Conservation (phyloP, 1,140 invertebrate species). For the Plectrocnemia conspersa region DNA sequence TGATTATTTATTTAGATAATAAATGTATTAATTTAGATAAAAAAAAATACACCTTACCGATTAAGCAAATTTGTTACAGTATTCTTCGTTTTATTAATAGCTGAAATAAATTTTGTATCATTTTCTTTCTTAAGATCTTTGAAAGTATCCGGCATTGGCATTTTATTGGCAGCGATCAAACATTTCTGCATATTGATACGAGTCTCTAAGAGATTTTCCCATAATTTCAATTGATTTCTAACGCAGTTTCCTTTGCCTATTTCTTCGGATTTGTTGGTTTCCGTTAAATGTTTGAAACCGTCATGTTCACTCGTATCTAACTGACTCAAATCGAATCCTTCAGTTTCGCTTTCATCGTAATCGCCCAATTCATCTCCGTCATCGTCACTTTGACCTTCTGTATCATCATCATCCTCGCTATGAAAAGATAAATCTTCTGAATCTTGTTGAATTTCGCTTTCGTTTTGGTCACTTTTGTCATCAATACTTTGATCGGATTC, state of each 20-base stretch:
- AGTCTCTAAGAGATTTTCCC: conserved; percentile 78
- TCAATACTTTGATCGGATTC: conserved; percentile 34
- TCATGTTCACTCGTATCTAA: conserved; percentile 45
- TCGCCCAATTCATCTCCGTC: conserved; percentile 42
- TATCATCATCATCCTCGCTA: conserved; percentile 33
- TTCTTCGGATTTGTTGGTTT: conserved; percentile 56
- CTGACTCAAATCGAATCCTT: conserved; percentile 48
- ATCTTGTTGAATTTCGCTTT: conserved; percentile 3
- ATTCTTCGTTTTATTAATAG: conserved; percentile 49
- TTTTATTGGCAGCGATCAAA: conserved; percentile 65
- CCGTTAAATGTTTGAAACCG: conserved; percentile 54
- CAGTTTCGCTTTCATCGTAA: too few relatives aligned
- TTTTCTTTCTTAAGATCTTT: conserved; percentile 46
- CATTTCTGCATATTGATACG: conserved; percentile 82
- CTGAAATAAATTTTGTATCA: conserved; percentile 51
- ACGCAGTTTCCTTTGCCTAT: conserved; percentile 73
- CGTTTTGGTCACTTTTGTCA: conserved; percentile 2
- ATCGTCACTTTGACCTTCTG: conserved; percentile 34
- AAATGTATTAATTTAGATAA: conserved; percentile 42
- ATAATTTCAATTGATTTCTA: conserved; percentile 69
- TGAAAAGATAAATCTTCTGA: conserved; percentile 2
- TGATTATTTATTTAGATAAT: too few relatives aligned
- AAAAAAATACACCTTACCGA: conserved; percentile 46
- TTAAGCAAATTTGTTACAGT: conserved; percentile 58
- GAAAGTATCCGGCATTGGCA: conserved; percentile 63